Evolutionary conservation across 2,888 invertebrate species (phyloP).

Genomic region (Cyclophora albipunctata): DNA sequence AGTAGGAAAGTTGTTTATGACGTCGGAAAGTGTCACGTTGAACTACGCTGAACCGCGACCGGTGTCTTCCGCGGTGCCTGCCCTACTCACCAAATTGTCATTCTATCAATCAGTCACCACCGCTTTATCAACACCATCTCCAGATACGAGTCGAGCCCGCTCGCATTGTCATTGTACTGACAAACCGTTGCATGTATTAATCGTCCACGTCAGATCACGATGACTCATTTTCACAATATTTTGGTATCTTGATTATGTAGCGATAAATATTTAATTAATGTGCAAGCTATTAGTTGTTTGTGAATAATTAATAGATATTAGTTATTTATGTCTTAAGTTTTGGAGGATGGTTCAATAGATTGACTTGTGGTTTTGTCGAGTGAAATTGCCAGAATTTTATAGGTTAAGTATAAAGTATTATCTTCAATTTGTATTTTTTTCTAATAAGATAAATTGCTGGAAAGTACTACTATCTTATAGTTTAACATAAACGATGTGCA

Average conservation of each 20-base stretch:
- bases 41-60: constrained; percentile 70
- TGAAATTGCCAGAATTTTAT: too few species aligned
- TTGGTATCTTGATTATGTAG: constrained; percentile 6
- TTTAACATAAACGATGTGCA: too few species aligned
- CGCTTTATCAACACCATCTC: constrained; percentile 61
- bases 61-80: constrained; percentile 63
- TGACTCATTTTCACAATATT: constrained; percentile 24
- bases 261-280: constrained; percentile 1
- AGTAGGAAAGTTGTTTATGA: constrained; percentile 74
- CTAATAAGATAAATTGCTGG: too few species aligned
- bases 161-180: constrained; percentile 23
- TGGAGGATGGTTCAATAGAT: too few species aligned
- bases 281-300: background rate
- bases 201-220: constrained; percentile 29
- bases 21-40: constrained; percentile 74
- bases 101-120: constrained; percentile 69
- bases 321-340: too few species aligned
- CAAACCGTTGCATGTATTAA: constrained; percentile 44
- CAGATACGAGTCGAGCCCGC: constrained; percentile 23
- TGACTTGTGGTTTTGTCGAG: too few species aligned
- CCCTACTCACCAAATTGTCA: constrained; percentile 73
- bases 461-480: too few species aligned
- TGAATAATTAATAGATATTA: too few species aligned
- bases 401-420: too few species aligned
- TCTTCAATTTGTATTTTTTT: too few species aligned